A percentile compares a stretch with the other conserved stretches of the same genome.
Evolutionary conservation across 2,113 vertebrate genomes (phyloP).

Genomic region (Platysteira castanea): DNA sequence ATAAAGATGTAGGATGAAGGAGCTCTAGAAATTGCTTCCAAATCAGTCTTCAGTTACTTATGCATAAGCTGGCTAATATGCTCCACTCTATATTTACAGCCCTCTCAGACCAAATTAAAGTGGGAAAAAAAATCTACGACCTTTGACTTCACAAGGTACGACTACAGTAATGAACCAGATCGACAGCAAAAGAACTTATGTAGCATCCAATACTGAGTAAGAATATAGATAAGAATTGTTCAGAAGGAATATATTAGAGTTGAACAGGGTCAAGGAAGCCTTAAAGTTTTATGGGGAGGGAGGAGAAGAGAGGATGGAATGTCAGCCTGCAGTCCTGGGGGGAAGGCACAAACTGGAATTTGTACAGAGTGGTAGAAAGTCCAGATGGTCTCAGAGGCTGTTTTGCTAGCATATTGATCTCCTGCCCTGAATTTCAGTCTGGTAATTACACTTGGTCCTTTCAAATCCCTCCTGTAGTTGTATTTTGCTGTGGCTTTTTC

Average conservation of each 20-base stretch:
- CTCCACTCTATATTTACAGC: not conserved
- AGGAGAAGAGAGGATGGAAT: not conserved
- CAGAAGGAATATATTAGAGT: not conserved
- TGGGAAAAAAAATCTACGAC: not conserved
- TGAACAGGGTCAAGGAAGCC: not conserved
- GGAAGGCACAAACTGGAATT: not conserved
- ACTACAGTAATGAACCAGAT: not conserved
- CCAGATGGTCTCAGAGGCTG: not conserved
- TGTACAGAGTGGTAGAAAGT: not conserved
- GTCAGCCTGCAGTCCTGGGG: not conserved
- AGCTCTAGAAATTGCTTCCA: not conserved
- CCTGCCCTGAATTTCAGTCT: not conserved
- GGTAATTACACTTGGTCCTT: not conserved
- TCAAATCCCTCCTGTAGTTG: not conserved
- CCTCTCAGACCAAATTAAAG: not conserved
- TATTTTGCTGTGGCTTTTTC: not conserved
- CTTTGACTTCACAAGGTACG: not conserved
- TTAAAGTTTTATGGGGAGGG: not conserved
- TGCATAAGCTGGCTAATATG: not conserved
- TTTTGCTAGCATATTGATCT: not conserved
- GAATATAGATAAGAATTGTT: not conserved
- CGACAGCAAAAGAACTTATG: not conserved
- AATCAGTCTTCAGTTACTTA: not conserved
- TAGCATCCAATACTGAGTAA: not conserved
- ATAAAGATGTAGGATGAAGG: not conserved